Conservation (phyloP, 2,113 vertebrate species). For the Crotalus viridis region DNA sequence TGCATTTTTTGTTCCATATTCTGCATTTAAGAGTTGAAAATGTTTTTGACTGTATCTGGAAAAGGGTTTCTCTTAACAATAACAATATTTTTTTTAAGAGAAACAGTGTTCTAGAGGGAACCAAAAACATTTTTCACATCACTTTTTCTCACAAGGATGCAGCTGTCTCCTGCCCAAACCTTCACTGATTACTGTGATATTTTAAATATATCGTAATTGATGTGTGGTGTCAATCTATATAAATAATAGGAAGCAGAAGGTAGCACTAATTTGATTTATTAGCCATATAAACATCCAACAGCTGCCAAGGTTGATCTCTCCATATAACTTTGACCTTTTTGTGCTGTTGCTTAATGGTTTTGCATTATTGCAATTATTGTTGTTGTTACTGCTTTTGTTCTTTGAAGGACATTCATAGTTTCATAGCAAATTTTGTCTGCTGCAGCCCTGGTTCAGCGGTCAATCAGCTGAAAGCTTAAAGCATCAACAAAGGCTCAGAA, state of each 20-base stretch:
- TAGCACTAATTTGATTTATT: slow-evolving; percentile 13
- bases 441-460: not conserved
- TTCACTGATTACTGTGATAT: not conserved
- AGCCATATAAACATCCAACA: slow-evolving; percentile 41
- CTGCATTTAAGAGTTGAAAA: not conserved
- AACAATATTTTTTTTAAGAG: not conserved
- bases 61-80: not conserved
- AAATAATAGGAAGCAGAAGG: slow-evolving; percentile 47
- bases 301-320: slow-evolving; percentile 25
- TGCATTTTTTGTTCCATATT: not conserved
- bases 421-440: not conserved
- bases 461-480: too few relatives aligned
- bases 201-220: not conserved
- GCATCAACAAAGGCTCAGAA: not conserved
- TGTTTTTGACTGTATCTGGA: not conserved
- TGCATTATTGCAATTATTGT: not conserved
- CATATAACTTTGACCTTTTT: slow-evolving; percentile 34
- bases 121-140: not conserved
- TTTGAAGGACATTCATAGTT: not conserved
- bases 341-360: not conserved
- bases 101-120: not conserved
- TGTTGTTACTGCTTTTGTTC: not conserved
- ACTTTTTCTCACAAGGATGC: not conserved
- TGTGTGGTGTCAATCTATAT: slow-evolving; percentile 10
- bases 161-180: not conserved